Evolutionary conservation across 2,888 invertebrate species (phyloP), one percentile per base, ranked within the genome.

Genomic region (Agonopterix heracliana): DNA sequence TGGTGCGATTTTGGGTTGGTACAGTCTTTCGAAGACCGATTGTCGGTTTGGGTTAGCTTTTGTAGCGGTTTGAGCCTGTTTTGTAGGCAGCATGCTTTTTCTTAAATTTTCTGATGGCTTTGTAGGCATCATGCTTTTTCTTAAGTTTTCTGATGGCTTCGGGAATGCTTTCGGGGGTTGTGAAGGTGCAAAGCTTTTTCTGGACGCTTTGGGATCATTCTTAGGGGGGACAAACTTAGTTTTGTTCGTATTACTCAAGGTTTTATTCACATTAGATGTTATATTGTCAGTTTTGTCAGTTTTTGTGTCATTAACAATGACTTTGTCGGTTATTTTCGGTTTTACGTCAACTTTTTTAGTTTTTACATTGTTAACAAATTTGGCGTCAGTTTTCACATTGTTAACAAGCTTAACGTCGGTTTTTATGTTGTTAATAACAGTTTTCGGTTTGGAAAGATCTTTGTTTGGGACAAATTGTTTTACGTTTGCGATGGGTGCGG

Each of bases 11-110:
- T 81, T 87, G 0, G 83, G 82, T 54, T 85, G 82, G 50, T 84
- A 86, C 0, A 86, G 56, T 26, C 87, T 62, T 12, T 87, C 86
- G 44, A 87, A 87, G 0, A 86, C 86, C 0, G 84, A 78, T 57
- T 78, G 70, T 12, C 64, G 57, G 13, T 54, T 54, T 2, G 46
- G 12, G 12, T 51, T 49, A 1, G 34, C 14, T 48, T 62, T 59
- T 8, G 53, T 14, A 40, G 17, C 26, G 4, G 14, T 48, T 11
- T 48, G 42, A 2, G 40, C n/a, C 2, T 13, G 3, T 45, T 38
- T 46, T 3, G 46, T 42, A n/a, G 47, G 47, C 4, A 12, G 35
- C 13, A 51, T 11, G 17, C 54, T 54, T 11, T 54, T 53, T 35
- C 51, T 46, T n/a, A n/a, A n/a, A n/a, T n/a, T n/a, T 1, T 35